These are phyloP conservation scores for Numenius phaeopus DNA, from an alignment of 2,797 vertebrate genomes.

Conservation along the genomic window DNA sequence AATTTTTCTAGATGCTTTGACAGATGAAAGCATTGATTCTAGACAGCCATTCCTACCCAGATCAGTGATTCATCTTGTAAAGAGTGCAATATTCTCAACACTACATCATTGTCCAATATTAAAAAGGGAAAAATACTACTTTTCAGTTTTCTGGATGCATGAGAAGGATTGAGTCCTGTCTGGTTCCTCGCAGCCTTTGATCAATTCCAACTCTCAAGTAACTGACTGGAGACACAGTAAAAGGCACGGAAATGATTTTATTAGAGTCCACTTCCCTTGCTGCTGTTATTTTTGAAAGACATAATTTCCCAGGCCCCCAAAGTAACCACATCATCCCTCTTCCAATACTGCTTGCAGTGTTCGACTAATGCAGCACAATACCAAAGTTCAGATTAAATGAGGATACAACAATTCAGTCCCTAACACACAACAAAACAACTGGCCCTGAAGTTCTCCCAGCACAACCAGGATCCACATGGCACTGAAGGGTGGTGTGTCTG, in stretches of 20 bases:
- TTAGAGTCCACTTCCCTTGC: neutral
- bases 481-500: conserved; percentile 11
- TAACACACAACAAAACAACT: conserved; percentile 2
- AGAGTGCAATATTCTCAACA: neutral
- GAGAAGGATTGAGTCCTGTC: neutral
- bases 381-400: neutral
- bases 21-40: neutral
- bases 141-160: neutral
- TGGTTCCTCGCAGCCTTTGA: neutral
- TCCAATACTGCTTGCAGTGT: neutral
- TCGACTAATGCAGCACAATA: neutral
- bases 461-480: conserved; percentile 24
- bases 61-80: neutral
- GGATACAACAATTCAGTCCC: neutral
- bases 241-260: neutral
- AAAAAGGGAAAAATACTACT: neutral
- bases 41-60: neutral
- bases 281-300: neutral
- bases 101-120: neutral
- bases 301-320: neutral
- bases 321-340: neutral
- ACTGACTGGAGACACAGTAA: neutral
- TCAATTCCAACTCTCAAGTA: neutral
- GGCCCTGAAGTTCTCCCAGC: conserved; percentile 22
- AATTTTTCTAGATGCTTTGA: neutral